Evolutionary conservation across 2,888 invertebrate species (phyloP), one percentile per base, ranked within the genome.

Genomic region (Balanococcus diminutus): DNA sequence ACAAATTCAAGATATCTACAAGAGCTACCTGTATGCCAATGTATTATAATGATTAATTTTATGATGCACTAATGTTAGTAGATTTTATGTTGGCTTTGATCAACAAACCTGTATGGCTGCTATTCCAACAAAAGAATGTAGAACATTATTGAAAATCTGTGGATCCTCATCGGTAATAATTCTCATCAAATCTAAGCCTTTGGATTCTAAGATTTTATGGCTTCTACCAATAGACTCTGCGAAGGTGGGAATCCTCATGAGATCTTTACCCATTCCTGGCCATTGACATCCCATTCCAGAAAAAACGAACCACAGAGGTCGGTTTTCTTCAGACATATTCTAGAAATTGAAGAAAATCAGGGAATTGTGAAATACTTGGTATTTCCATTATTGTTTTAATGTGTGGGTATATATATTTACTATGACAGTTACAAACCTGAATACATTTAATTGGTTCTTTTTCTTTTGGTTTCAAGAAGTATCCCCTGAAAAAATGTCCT

Each of bases 271-370:
- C 96, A 97, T 96, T 87, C 94, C 94, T 11, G 93, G 91, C 96
- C 96, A 97, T 89, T 96, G 96, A 0, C 95, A 94, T 1, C 96
- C 96, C 95, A 98, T 95, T 39, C 97, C 97, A 84, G 97, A 95
- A 91, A 96, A 98, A 67, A 97, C 93, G 90, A 95, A 97, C 93
- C 96, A 96, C 0, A 97, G 91, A 1, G 96, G 95, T 0, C 94
- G 92, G 84, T 92, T 92, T 0, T 92, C 91, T 0, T 93, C 94
- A 0, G 92, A 91, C 89, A 91, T 93, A 89, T 93, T 92, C 88
- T 93, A 91, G 28, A 39, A 39, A 31, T 39, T 11, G 4, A 39
- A 36, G n/a, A n/a, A n/a, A n/a, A n/a, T n/a, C n/a, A n/a, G n/a
- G n/a, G n/a, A n/a, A n/a, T n/a, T n/a, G n/a, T n/a, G n/a, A n/a